phyloP scores from a whole-genome alignment of 2,113 vertebrate species.

The Sarotherodon lohbergeri region DNA sequence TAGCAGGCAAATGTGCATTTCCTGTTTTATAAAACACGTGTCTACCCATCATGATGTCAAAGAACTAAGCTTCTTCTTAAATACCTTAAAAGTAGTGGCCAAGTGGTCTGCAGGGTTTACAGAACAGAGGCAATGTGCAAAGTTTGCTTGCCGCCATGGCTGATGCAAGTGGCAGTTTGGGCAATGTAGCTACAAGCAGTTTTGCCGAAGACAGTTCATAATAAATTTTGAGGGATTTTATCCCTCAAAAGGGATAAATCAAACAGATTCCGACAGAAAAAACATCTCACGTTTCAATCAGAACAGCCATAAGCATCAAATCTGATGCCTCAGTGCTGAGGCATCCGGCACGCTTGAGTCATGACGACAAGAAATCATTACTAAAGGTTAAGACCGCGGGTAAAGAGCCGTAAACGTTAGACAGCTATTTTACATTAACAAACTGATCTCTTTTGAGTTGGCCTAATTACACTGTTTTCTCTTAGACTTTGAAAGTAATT shows the following conservation, averaged over 20 bases:
- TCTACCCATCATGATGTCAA: neutral
- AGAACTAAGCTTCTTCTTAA: neutral
- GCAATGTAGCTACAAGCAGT: neutral
- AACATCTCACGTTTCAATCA: neutral
- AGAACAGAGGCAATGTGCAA: neutral
- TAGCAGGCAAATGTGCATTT: neutral
- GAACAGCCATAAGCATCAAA: neutral
- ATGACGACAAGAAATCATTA: neutral
- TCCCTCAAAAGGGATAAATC: neutral
- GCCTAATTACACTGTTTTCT: neutral
- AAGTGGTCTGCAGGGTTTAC: neutral
- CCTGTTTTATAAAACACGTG: neutral
- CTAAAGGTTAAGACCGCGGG: neutral
- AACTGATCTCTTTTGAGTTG: neutral
- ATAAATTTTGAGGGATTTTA: neutral
- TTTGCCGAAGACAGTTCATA: neutral
- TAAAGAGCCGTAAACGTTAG: neutral
- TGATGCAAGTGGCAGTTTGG: neutral
- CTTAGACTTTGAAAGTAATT: neutral
- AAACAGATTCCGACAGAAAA: neutral
- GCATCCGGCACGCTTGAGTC: neutral
- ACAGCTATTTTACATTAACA: neutral
- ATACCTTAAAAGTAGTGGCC: neutral
- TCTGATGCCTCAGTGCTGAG: neutral
- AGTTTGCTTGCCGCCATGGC: neutral